Conservation (phyloP, 2,113 vertebrate species). For the Clupea harengus region DNA sequence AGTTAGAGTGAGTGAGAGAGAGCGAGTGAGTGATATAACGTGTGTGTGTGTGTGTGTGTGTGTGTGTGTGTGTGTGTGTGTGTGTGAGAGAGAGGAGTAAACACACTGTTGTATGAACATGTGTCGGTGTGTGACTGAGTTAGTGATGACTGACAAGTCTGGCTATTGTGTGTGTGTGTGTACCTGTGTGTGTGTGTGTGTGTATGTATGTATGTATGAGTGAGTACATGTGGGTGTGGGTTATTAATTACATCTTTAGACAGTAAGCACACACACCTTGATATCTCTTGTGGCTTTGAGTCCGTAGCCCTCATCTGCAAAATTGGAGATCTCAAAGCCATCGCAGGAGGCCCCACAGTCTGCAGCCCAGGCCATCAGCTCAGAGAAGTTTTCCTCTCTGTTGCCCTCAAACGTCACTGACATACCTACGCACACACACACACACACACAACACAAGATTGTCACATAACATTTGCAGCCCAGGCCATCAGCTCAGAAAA, state of each 20-base stretch:
- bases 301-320: conserved; percentile 89
- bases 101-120: no score
- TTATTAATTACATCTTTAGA: background rate
- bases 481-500: no score
- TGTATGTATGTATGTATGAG: no score
- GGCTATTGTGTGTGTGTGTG: no score
- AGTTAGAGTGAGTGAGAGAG: no score
- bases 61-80: background rate
- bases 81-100: no score
- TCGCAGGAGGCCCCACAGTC: conserved; percentile 87
- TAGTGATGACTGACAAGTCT: no score
- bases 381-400: conserved; percentile 88
- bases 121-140: no score
- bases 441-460: background rate
- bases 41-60: background rate
- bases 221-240: background rate
- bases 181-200: no score
- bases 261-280: conserved; percentile 75
- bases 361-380: conserved; percentile 88
- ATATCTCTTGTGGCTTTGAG: conserved; percentile 89
- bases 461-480: background rate
- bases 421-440: conserved; percentile 71
- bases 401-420: conserved; percentile 88
- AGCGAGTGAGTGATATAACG: background rate
- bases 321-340: conserved; percentile 84